phyloP scores from a whole-genome alignment of 1,140 invertebrate genomes.

The Cotesia glomerata region DNA sequence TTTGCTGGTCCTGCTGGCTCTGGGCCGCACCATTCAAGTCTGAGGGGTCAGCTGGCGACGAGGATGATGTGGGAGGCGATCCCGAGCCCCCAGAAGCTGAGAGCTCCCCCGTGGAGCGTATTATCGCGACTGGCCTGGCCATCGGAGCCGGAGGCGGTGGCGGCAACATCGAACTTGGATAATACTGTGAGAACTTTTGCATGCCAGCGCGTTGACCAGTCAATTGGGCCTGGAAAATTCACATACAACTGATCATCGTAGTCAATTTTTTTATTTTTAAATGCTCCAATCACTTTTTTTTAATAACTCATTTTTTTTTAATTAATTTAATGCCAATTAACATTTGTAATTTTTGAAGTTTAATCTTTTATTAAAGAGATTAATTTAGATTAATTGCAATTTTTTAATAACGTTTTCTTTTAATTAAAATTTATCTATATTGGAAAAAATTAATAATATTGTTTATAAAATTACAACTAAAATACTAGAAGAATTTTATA shows the following conservation, averaged over 20 bases:
- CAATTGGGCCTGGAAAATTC: constrained; percentile 63
- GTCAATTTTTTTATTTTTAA: constrained; percentile 41
- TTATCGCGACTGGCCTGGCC: constrained; percentile 94
- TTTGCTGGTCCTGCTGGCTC: constrained; percentile 57
- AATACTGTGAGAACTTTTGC: constrained; percentile 82
- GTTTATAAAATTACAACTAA: no score
- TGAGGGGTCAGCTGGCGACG: constrained; percentile 63
- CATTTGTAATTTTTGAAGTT: no score
- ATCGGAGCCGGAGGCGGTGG: constrained; percentile 96
- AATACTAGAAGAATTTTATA: no score
- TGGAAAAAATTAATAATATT: no score
- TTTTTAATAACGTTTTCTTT: background rate
- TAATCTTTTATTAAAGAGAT: no score
- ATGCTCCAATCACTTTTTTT: constrained; percentile 36
- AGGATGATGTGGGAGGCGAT: constrained; percentile 69
- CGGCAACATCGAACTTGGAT: constrained; percentile 87
- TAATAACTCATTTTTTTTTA: background rate
- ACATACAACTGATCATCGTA: constrained; percentile 60
- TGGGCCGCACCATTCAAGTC: constrained; percentile 49
- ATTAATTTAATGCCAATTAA: no score
- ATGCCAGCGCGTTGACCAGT: constrained; percentile 67
- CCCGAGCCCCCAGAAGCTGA: constrained; percentile 57
- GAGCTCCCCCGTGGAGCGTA: constrained; percentile 80
- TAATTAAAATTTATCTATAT: no score
- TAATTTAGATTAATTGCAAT: no score